phyloP scores from a whole-genome alignment of 2,797 vertebrate species.

The Kryptolebias ocellatus region DNA sequence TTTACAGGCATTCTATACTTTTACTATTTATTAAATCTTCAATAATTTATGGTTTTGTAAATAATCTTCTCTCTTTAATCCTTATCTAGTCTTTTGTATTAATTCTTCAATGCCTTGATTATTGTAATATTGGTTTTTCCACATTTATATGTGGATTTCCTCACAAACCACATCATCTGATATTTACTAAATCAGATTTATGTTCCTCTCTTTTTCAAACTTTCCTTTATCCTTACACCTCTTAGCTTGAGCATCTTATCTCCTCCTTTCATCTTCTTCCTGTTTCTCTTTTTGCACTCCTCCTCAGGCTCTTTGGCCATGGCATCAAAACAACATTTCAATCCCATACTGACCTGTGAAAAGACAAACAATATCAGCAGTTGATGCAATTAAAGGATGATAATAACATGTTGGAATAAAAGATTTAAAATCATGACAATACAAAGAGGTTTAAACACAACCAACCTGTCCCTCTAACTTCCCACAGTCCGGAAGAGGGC shows the following conservation, averaged over 20 bases:
- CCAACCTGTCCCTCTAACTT: too few relatives aligned
- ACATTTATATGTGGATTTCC: conserved; percentile 32
- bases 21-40: not conserved
- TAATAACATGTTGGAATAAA: too few relatives aligned
- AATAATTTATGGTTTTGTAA: not conserved
- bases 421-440: too few relatives aligned
- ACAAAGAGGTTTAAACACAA: too few relatives aligned
- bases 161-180: conserved; percentile 29
- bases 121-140: conserved; percentile 28
- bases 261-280: conserved; percentile 15
- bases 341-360: conserved; percentile 23
- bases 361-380: too few relatives aligned
- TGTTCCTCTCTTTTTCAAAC: conserved; percentile 1
- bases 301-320: conserved; percentile 19
- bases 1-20: too few relatives aligned
- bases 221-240: conserved; percentile 2
- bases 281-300: conserved; percentile 14
- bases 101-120: conserved; percentile 18
- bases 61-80: conserved; percentile 2
- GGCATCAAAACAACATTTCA: conserved; percentile 20
- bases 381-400: too few relatives aligned
- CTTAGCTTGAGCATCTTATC: conserved; percentile 8
- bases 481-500: too few relatives aligned
- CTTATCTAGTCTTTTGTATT: not conserved
- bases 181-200: conserved; percentile 29